phyloP scores from a whole-genome alignment of 1,140 invertebrate genomes.

The Zaprionus inermis region DNA sequence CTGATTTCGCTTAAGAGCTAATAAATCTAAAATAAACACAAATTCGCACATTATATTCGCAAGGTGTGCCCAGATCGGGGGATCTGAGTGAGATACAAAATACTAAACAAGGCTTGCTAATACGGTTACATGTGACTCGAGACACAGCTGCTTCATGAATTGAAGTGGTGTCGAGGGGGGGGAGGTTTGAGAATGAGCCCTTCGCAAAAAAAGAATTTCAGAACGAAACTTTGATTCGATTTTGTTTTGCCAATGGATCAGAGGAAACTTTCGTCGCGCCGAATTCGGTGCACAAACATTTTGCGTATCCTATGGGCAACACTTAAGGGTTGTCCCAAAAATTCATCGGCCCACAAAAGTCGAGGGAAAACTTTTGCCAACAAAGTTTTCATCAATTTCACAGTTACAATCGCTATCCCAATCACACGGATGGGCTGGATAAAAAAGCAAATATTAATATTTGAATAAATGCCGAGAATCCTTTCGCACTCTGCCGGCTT shows the following conservation, averaged over 20 bases:
- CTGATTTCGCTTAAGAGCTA: conserved; percentile 54
- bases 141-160: conserved; percentile 36
- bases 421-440: conserved; percentile 39
- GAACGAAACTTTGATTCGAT: conserved; percentile 64
- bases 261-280: conserved; percentile 42
- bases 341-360: neutral
- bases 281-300: conserved; percentile 58
- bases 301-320: conserved; percentile 29
- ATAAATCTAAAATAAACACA: conserved; percentile 77
- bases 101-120: conserved; percentile 65
- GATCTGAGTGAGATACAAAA: conserved; percentile 53
- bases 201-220: conserved; percentile 14
- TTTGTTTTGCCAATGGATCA: conserved; percentile 46
- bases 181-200: conserved; percentile 19
- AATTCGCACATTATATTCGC: conserved; percentile 64
- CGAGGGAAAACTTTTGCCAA: conserved; percentile 10
- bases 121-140: conserved; percentile 32
- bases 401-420: conserved; percentile 34
- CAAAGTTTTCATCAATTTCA: conserved; percentile 37
- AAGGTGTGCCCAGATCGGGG: conserved; percentile 8
- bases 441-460: conserved; percentile 76
- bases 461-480: conserved; percentile 75
- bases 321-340: conserved; percentile 22
- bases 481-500: conserved; percentile 56
- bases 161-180: neutral